Evolutionary conservation across 2,888 invertebrate species (phyloP), one percentile per base, ranked within the genome.

Genomic region (Dione vanillae): DNA sequence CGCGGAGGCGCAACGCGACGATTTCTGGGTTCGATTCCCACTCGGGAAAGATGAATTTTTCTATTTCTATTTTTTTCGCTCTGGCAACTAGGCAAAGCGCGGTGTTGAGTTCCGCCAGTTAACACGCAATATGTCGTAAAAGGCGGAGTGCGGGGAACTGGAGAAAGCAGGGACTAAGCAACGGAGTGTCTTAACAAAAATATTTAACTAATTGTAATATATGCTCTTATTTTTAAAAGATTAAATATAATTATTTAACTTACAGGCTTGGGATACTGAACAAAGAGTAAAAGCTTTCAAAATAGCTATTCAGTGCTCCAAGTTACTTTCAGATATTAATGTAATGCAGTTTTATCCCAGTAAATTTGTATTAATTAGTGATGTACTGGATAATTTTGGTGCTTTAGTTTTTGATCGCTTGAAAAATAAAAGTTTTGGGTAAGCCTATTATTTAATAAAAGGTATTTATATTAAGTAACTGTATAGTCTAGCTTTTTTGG

Each of bases 301-400:
- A 94, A 99, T 99, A 82, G 98, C 97, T 0, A 99, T 99, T 78
- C 99, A 99, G 94, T 98, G 99, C 90, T 97, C 99, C 47, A 99
- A 99, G 91, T 93, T 99, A 80, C 91, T 99, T 67, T 96, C 97
- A 1, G 98, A 99, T 85, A 96, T 97, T 3, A 96, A 96, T 70
- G 98, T 97, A 0, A 95, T 98, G 84, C 97, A 97, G 80, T 99
- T 99, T 90, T 99, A 99, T 93, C 99, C 99, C 0, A 98, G 98
- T 89, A 99, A 99, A 93, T 99, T 98, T 94, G 98, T 99, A 45
- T 94, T 99, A 16, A 96, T 99, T 68, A 98, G 98, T 12, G 99
- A 99, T 86, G 97, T 99, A 78, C 93, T 99, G 77, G 99, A 99
- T 87, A 97, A 97, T 75, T 99, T 99, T 93, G 98, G 98, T 0